Evolutionary conservation across 1,140 invertebrate genomes (phyloP), one percentile per base, ranked within the genome.

Genomic region (Hydropsyche tenuis): DNA sequence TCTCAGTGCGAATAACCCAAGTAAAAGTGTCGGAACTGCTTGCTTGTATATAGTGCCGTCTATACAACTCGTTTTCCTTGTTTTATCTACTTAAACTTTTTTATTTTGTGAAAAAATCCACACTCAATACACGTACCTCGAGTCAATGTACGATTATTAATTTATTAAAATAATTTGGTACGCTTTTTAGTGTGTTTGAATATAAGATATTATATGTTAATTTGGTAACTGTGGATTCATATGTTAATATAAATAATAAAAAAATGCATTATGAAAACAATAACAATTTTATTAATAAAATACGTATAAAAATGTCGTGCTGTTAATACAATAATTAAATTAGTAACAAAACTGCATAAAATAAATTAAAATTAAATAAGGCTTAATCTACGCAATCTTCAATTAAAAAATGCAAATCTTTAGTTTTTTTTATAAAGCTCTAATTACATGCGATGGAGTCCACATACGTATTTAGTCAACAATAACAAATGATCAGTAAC

Each of bases 241-340:
- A n/a, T n/a, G n/a, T n/a, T n/a, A n/a, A n/a, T n/a, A n/a, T n/a
- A n/a, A 16, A 51, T 22, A 51, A 16, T 5, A 51, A 51, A 20
- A 23, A 68, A 48, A 46, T 48, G 12, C 43, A 5, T 68, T 60
- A 48, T 48, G 20, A 68, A 68, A 68, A 68, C 65, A 68, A 68
- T 48, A 68, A 68, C 65, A 68, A 48, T 68, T 60, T 68, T 68
- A 48, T 68, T 60, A 25, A 65, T 65, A 43, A 65, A 65, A 60
- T 14, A 25, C 48, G 16, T 63, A 63, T 22, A 66, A 22, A 66
- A 66, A 45, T 42, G 27, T 48, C 1, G 65, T 68, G 65, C 65
- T 27, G 16, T 48, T 68, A 2, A 11, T 64, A 42, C 14, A 64
- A n/a, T 3, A 48, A 27, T 23, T 48, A 68, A 25, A 48, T 16